A percentile compares a stretch with the other conserved stretches of the same genome.
phyloP scores from a whole-genome alignment of 1,140 invertebrate genomes.

The Penaeus indicus region DNA sequence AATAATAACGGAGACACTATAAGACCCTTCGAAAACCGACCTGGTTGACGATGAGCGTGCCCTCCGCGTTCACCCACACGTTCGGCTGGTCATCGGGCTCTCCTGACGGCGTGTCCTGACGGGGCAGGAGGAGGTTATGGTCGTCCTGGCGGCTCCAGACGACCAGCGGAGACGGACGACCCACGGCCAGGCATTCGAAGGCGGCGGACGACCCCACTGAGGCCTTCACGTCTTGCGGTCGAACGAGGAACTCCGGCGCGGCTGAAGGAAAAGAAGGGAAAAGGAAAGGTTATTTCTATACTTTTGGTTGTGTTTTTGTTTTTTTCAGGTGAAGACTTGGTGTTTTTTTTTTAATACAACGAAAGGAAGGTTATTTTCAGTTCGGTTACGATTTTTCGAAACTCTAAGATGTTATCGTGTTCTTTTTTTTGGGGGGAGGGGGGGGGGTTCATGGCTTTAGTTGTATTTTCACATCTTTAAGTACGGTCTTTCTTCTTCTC shows the following conservation, averaged over 20 bases:
- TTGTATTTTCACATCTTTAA: no score
- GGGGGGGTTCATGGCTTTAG: no score
- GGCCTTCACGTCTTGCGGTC: constrained; percentile 60
- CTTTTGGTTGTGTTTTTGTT: no score
- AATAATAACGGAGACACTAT: not conserved
- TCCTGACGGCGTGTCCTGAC: constrained; percentile 58
- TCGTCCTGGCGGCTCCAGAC: constrained; percentile 91
- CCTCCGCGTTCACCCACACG: constrained; percentile 65
- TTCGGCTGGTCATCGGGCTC: constrained; percentile 59
- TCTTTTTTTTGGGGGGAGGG: no score
- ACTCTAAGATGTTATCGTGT: no score
- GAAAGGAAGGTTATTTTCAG: no score
- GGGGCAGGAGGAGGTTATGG: constrained; percentile 72
- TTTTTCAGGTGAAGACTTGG: no score
- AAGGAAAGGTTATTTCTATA: not conserved
- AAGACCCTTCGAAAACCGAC: not conserved
- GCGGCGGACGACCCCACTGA: constrained; percentile 80
- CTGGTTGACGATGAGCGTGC: constrained; percentile 64
- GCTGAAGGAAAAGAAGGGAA: constrained; percentile 24
- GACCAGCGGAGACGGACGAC: constrained; percentile 90
- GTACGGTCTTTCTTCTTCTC: no score
- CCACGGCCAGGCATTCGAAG: constrained; percentile 90
- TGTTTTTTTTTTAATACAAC: no score
- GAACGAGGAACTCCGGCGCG: constrained; percentile 65
- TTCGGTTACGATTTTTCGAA: no score